A percentile compares a stretch with the other conserved stretches of the same genome.
phyloP scores from a whole-genome alignment of 1,140 invertebrate genomes.

The Zaprionus inermis region DNA sequence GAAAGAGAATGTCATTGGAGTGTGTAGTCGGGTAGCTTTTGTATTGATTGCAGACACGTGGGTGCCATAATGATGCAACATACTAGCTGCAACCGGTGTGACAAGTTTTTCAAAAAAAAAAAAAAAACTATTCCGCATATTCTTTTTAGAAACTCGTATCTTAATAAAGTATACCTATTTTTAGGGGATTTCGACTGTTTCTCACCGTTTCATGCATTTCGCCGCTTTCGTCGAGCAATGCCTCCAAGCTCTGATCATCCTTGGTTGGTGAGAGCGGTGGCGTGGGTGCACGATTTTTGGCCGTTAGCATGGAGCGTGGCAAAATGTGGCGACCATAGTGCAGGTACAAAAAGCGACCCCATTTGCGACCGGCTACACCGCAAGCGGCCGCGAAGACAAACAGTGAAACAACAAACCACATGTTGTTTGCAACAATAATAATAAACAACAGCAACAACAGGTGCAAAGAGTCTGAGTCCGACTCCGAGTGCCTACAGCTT shows the following conservation, averaged over 20 bases:
- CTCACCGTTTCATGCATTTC: conserved; percentile 84
- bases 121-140: neutral
- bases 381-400: conserved; percentile 59
- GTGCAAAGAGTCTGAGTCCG: neutral
- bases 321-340: conserved; percentile 76
- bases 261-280: conserved; percentile 76
- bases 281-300: conserved; percentile 79
- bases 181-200: neutral
- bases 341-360: conserved; percentile 78
- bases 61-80: conserved; percentile 20
- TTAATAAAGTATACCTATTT: neutral
- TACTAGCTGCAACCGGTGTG: neutral
- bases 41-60: conserved; percentile 19
- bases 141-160: neutral
- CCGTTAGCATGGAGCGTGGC: conserved; percentile 70
- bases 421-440: conserved; percentile 48
- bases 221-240: conserved; percentile 75
- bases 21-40: neutral
- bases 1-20: conserved; percentile 21
- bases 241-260: conserved; percentile 81
- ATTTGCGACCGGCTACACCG: conserved; percentile 74
- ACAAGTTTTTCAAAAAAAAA: neutral
- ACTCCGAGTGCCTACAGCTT: neutral
- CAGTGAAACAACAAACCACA: conserved; percentile 73
- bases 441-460: conserved; percentile 5